A percentile compares a stretch with the other conserved stretches of the same genome.
Evolutionary conservation across 2,888 invertebrate species (phyloP).

Genomic region (Cancer borealis): DNA sequence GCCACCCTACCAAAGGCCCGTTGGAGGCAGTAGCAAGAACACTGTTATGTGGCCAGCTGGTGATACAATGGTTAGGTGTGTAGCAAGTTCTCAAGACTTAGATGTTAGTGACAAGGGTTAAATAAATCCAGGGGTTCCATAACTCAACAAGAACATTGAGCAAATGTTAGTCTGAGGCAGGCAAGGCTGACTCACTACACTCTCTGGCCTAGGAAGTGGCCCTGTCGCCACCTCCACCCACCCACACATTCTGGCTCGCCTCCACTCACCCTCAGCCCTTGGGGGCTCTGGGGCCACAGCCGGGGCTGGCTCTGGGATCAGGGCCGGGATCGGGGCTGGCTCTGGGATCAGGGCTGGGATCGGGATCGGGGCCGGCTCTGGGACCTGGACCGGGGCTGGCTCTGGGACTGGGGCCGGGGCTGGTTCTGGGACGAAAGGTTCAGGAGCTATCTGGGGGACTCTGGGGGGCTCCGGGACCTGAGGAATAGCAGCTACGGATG

Average conservation of each 20-base stretch:
- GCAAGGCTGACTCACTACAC: not conserved
- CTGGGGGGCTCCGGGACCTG: conserved; percentile 59
- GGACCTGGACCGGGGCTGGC: not conserved
- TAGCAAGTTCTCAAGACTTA: not conserved
- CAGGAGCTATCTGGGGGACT: conserved; percentile 52
- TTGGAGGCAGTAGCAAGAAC: not conserved
- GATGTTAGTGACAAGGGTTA: not conserved
- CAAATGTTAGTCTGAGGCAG: not conserved
- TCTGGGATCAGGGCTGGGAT: conserved; percentile 47
- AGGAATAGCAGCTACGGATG: conserved; percentile 24
- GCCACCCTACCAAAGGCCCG: not conserved
- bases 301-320: conserved; percentile 8
- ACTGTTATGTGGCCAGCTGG: conserved; percentile 7
- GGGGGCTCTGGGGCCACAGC: conserved; percentile 24
- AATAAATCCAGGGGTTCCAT: not conserved
- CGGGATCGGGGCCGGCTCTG: not conserved
- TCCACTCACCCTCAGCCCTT: conserved; percentile 17
- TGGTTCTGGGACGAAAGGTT: conserved; percentile 48
- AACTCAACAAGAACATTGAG: not conserved
- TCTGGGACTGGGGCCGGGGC: not conserved
- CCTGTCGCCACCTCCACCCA: not conserved
- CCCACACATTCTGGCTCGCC: not conserved
- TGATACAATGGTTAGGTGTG: not conserved
- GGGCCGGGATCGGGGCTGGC: conserved; percentile 29
- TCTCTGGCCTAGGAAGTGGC: not conserved